Evolutionary conservation across 2,888 invertebrate genomes (phyloP).

Genomic region (Melipona beecheii): DNA sequence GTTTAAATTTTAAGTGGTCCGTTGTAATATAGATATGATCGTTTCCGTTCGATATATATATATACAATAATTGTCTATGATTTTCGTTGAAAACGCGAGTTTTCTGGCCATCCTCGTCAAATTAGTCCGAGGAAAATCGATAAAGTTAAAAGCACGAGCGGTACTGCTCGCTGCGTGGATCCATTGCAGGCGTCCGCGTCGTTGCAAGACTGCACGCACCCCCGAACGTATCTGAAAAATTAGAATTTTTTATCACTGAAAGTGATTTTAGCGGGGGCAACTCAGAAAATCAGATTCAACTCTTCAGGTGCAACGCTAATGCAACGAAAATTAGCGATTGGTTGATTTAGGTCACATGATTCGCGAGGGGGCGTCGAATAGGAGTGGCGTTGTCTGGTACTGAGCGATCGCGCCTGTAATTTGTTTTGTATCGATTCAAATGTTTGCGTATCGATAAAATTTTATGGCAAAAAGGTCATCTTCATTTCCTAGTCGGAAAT

Average conservation of each 20-base stretch:
- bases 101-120: slow-evolving; percentile 23
- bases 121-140: slow-evolving; percentile 62
- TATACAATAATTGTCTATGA: slow-evolving; percentile 44
- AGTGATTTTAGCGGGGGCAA: too few species aligned
- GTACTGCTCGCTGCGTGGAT: slow-evolving; percentile 54
- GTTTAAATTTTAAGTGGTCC: slow-evolving; percentile 49
- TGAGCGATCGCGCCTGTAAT: too few species aligned
- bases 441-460: background rate
- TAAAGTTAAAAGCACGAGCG: slow-evolving; percentile 61
- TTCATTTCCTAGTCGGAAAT: too few species aligned
- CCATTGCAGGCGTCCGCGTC: slow-evolving; percentile 96
- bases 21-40: slow-evolving; percentile 17
- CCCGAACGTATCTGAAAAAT: slow-evolving; percentile 91
- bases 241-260: background rate
- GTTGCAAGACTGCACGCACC: slow-evolving; percentile 97
- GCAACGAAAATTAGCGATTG: too few species aligned
- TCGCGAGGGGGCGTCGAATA: too few species aligned
- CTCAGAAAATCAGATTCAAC: too few species aligned
- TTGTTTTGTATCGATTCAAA: background rate
- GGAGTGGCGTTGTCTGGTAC: too few species aligned
- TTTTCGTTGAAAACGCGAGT: slow-evolving; percentile 12
- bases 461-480: too few species aligned
- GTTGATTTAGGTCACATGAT: too few species aligned
- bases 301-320: too few species aligned
- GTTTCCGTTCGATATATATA: slow-evolving; percentile 20